Base-by-base conservation (phyloP, 2,888 invertebrate genomes). In the Chironomus tentans region DNA sequence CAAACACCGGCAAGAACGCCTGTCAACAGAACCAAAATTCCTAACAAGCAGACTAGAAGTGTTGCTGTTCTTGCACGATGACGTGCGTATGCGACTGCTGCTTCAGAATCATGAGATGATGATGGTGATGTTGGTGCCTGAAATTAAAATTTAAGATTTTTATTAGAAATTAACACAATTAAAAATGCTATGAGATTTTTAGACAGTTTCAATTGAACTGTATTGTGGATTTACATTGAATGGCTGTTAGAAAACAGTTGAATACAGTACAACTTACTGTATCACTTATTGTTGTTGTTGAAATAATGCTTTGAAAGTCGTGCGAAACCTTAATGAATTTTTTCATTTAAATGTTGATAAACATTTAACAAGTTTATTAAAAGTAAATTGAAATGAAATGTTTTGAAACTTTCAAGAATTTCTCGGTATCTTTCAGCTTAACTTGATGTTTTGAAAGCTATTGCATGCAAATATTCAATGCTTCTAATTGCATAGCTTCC, bases 1-100 rank as follows among this genome's bases (percentile, higher is more conserved):
- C 91, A 89, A 76, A 92, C 86, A 4, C 93, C 94, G 6, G 90
- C 89, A 74, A 88, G 83, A 50, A 90, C 85, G 12, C 92, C 92
- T 80, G 91, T 87, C 77, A 92, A 87, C 80, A 92, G 87, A 22
- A 93, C 89, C 77, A 91, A 82, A 38, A 92, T 81, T 1, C 92
- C 90, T 13, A 90, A 87, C 65, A 93, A 81, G 77, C 91, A 87
- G 76, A 94, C 85, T 80, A 90, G 88, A 70, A 91, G 83, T 48
- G 91, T 90, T 18, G 90, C n/a, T 5, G 68, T n/a, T 13, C 68
- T 65, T 7, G 74, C 22, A 15, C 68, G 65, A 22, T 47, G 47
- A 22, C 74, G 65, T n/a, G 62, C 72, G 3, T 74, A 38, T n/a
- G n/a, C 15, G 22, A 46, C 48, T 7, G 74, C 74, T 15, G 68